These are phyloP conservation scores for Cydia amplana DNA, from an alignment of 1,140 invertebrate species.

Conservation along the genomic window DNA sequence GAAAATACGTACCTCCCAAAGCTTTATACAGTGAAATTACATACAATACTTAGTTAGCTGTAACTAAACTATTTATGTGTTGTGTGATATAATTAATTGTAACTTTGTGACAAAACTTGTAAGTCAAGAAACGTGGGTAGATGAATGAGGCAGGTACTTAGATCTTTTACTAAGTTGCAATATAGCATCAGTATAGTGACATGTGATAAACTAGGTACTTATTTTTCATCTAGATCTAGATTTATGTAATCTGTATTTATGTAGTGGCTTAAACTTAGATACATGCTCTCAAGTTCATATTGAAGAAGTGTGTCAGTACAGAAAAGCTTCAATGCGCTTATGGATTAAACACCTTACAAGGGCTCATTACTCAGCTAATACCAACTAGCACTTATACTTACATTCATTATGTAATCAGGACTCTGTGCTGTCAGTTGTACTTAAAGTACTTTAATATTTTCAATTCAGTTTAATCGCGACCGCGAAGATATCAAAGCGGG, in stretches of 20 bases:
- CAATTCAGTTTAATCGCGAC: not conserved
- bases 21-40: too few relatives aligned
- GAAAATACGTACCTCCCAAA: too few relatives aligned
- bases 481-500: not conserved
- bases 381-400: not conserved
- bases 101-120: too few relatives aligned
- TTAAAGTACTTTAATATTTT: not conserved
- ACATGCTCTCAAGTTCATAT: not conserved
- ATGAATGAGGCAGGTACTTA: not conserved
- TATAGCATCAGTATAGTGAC: too few relatives aligned
- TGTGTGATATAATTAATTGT: too few relatives aligned
- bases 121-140: too few relatives aligned
- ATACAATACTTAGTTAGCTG: too few relatives aligned
- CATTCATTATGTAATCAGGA: slow-evolving; percentile 5
- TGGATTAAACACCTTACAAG: slow-evolving; percentile 15
- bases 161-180: not conserved
- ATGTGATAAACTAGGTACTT: not conserved
- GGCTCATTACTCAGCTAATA: not conserved
- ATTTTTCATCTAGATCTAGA: too few relatives aligned
- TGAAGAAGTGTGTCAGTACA: slow-evolving; percentile 9
- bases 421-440: not conserved
- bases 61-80: too few relatives aligned
- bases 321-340: slow-evolving; percentile 3
- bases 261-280: not conserved
- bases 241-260: too few relatives aligned